phyloP scores from a whole-genome alignment of 64 coral and sea anemone species.

The Stichodactyla helianthus region DNA sequence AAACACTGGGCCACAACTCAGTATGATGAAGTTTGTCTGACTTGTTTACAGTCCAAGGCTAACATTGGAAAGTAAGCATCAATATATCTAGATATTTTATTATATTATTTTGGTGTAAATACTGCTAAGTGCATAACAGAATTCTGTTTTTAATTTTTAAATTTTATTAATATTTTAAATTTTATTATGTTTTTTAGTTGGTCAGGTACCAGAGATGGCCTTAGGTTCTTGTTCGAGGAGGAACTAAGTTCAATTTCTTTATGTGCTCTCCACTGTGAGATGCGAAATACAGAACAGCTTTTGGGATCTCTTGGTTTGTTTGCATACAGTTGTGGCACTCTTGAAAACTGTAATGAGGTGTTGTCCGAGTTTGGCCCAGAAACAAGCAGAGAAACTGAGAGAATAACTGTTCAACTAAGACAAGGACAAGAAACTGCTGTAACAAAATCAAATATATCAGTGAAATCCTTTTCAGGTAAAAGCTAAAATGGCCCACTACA shows the following conservation, averaged over 20 bases:
- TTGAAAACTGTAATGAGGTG: slow-evolving; percentile 24
- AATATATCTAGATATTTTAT: not conserved
- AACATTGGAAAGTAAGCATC: slow-evolving; percentile 21
- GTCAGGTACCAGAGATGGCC: slow-evolving; percentile 31
- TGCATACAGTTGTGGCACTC: slow-evolving; percentile 21
- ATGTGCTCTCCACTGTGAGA: slow-evolving; percentile 47
- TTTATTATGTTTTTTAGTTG: not conserved
- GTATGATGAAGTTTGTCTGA: slow-evolving; percentile 9
- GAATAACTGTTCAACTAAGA: slow-evolving; percentile 30
- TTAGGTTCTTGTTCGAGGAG: slow-evolving; percentile 34
- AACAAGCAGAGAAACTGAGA: not conserved
- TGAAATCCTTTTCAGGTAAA: no score
- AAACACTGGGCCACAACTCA: not conserved
- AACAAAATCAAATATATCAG: no score
- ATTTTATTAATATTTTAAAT: no score
- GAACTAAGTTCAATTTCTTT: slow-evolving; percentile 26
- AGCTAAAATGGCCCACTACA: no score
- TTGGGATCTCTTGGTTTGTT: slow-evolving; percentile 39
- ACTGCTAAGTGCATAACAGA: no score
- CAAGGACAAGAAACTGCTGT: slow-evolving; percentile 18
- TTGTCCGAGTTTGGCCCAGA: slow-evolving; percentile 41
- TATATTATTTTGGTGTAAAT: no score
- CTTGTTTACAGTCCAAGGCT: slow-evolving; percentile 2
- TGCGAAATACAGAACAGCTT: slow-evolving; percentile 44
- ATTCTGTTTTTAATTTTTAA: no score